Conservation (phyloP, 2,888 invertebrate genomes). For the Crepidodera aurea region DNA sequence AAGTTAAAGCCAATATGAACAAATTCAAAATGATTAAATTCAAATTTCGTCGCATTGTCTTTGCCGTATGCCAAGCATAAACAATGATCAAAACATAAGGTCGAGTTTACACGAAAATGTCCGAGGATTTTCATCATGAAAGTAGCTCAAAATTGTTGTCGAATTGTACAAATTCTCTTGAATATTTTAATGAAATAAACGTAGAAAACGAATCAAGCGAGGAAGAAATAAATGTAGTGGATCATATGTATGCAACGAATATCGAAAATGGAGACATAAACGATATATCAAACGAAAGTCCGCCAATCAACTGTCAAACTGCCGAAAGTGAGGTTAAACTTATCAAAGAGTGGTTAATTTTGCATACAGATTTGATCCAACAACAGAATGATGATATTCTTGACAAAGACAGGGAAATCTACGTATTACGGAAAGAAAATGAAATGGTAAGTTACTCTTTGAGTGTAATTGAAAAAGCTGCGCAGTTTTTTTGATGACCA, state of each 20-base stretch:
- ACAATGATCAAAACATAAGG: constrained; percentile 61
- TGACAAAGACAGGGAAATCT: constrained; percentile 80
- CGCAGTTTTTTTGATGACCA: not conserved
- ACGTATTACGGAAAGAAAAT: constrained; percentile 78
- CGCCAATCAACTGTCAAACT: constrained; percentile 49
- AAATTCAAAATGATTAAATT: constrained; percentile 7
- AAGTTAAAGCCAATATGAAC: not conserved
- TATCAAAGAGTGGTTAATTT: constrained; percentile 79
- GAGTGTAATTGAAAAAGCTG: constrained; percentile 5
- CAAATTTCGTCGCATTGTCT: constrained; percentile 23
- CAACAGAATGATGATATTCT: constrained; percentile 87
- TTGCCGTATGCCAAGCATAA: constrained; percentile 47
- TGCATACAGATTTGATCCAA: constrained; percentile 88
- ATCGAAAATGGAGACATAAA: constrained; percentile 45
- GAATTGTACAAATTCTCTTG: constrained; percentile 50
- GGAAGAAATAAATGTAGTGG: constrained; percentile 64
- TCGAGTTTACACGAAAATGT: constrained; percentile 61
- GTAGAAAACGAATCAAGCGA: constrained; percentile 33
- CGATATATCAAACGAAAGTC: constrained; percentile 33
- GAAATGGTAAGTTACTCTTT: constrained; percentile 69
- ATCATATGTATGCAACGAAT: constrained; percentile 78
- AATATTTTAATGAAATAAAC: constrained; percentile 48
- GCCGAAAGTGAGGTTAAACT: constrained; percentile 71
- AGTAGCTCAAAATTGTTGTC: constrained; percentile 54
- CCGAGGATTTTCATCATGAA: constrained; percentile 60